A percentile compares a stretch with the other conserved stretches of the same genome.
These are phyloP conservation scores for Chrysolina oricalcia DNA, from an alignment of 2,888 invertebrate genomes.

Conservation along the genomic window DNA sequence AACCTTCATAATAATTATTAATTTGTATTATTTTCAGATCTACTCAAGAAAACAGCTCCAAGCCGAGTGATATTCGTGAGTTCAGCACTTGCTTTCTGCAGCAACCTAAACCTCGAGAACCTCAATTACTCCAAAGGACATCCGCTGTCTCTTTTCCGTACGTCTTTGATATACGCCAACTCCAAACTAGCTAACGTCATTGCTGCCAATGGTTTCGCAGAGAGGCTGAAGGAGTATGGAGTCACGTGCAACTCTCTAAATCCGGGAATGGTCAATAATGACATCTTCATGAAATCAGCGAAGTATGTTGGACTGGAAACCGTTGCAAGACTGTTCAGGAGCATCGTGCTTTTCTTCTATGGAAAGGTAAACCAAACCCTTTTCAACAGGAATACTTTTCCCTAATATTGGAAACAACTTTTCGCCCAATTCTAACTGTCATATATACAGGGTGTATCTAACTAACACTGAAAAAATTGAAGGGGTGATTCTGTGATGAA, in stretches of 20 bases:
- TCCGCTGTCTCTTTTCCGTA: slow-evolving; percentile 55
- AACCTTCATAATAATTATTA: not conserved
- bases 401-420: too few relatives aligned
- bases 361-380: slow-evolving; percentile 58
- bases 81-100: slow-evolving; percentile 61
- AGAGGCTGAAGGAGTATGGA: slow-evolving; percentile 62
- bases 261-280: slow-evolving; percentile 67
- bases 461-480: too few relatives aligned
- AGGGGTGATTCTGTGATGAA: too few relatives aligned
- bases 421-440: too few relatives aligned
- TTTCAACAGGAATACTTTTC: too few relatives aligned
- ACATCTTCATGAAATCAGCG: slow-evolving; percentile 58
- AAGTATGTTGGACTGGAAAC: slow-evolving; percentile 55
- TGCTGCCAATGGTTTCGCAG: slow-evolving; percentile 66
- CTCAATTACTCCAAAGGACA: slow-evolving; percentile 61
- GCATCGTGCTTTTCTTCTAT: slow-evolving; percentile 58
- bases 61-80: slow-evolving; percentile 67
- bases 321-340: slow-evolving; percentile 53
- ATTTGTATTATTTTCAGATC: slow-evolving; percentile 58
- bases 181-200: slow-evolving; percentile 68
- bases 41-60: slow-evolving; percentile 66
- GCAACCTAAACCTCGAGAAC: slow-evolving; percentile 60
- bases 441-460: too few relatives aligned
- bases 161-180: slow-evolving; percentile 63
- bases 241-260: slow-evolving; percentile 68